Base-by-base conservation (phyloP, 1,140 invertebrate genomes). In the Ceratitis capitata region DNA sequence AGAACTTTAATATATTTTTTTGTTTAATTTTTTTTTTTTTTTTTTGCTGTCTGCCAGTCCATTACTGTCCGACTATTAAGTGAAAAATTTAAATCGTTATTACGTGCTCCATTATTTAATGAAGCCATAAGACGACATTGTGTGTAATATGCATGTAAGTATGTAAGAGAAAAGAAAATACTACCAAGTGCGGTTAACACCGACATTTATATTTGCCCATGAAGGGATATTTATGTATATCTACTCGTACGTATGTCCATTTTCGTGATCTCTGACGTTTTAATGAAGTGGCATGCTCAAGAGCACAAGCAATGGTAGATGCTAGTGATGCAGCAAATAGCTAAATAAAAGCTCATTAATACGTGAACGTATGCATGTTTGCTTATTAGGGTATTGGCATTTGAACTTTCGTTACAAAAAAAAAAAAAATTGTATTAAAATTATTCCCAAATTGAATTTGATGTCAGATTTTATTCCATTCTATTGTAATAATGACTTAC, bases 101-200 rank as follows among this genome's bases (percentile, higher is more conserved):
- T 85, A 85, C 64, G 84, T 85, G 84, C 58, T 69, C 45, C 39
- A 16, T 78, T 78, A 85, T 74, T 85, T 85, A 85, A 85, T 85
- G 84, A 45, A 14, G 16, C 83, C 42, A 51, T 83, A 39, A 83
- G 35, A n/a, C n/a, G n/a, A n/a, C n/a, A n/a, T n/a, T n/a, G n/a
- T 39, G 23, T 29, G 9, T 7, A 3, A 7, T 42, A 69, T 29
- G 26, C 3, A 3, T 12, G 61, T 12, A 7, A 29, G 32, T 69
- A n/a, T n/a, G n/a, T n/a, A n/a, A n/a, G n/a, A n/a, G n/a, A n/a
- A n/a, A n/a, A n/a, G n/a, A n/a, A n/a, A n/a, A 2, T 19, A 56
- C 29, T 56, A 83, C 6, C 29, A 32, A 51, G 10, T 23, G 45
- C 45, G 26, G 16, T 45, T 29, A 42, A 45, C 51, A 45, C 29